Base-by-base conservation (phyloP, 1,140 invertebrate genomes). In the Drosophila sp. region DNA sequence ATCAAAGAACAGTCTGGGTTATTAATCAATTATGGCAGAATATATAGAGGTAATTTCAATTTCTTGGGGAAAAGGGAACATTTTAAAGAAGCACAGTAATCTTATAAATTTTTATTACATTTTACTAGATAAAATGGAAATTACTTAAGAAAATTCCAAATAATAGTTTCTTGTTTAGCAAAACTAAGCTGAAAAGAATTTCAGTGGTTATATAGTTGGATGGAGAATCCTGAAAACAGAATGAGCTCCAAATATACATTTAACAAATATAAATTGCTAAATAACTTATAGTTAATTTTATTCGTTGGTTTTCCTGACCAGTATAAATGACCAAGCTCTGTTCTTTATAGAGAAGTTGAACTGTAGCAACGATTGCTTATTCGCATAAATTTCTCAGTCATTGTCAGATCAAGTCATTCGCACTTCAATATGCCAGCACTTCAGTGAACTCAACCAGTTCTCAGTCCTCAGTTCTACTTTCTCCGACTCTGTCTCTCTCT, bases 311-410 rank as follows among this genome's bases (percentile, higher is more conserved):
- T 36, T 36, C 34, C 9, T 13, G 4, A 43, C 3, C 11, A 50
- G 7, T 14, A 27, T 32, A 3, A 4, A 7, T 27, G n/a, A 50
- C 14, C 13, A 14, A 14, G 7, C n/a, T 7, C n/a, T 4, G 46
- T 34, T 51, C 48, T 16, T 41, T 27, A 41, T 27, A 56, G 13
- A 4, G 29, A 6, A 13, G 14, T 29, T 51, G n/a, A n/a, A 62
- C 59, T 62, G 59, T 61, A 29, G 43, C 13, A 27, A 13, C 57
- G 40, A 29, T 34, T 65, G 53, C 32, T 66, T 50, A 58, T 41
- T 27, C 70, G 40, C 70, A 72, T 59, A 67, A 61, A 72, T 72
- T 67, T 53, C 29, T 54, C n/a, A 34, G 46, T 41, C 21, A 1
- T 21, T 21, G 1, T 21, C 64, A 66, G 46, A 66, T 62, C 54